phyloP scores from a whole-genome alignment of 1,140 invertebrate genomes.

The Zelostemma sp. region DNA sequence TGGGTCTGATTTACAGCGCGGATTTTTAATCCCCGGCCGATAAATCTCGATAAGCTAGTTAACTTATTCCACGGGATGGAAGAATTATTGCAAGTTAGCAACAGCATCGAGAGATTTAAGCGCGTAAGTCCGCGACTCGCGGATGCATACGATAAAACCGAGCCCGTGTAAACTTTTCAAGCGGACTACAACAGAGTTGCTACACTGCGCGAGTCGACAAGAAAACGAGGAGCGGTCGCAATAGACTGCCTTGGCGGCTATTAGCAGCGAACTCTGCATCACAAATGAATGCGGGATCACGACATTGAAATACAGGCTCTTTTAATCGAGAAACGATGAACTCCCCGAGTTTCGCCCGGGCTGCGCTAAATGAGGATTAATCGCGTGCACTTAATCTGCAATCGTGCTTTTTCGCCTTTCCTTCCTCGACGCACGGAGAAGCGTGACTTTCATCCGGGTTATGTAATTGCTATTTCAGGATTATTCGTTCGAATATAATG shows the following conservation, averaged over 20 bases:
- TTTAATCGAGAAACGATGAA: conserved; percentile 22
- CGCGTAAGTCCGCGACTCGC: conserved; percentile 31
- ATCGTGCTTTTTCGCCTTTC: neutral
- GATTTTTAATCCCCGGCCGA: conserved; percentile 1
- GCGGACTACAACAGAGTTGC: conserved; percentile 20
- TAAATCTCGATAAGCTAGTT: conserved; percentile 4
- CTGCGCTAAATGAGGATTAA: conserved; percentile 4
- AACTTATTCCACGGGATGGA: conserved; percentile 14
- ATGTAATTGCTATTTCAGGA: conserved; percentile 4
- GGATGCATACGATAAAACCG: conserved; percentile 42
- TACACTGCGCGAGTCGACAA: conserved; percentile 37
- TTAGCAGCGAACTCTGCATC: conserved; percentile 37
- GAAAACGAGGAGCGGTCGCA: conserved; percentile 43
- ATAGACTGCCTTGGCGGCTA: conserved; percentile 37
- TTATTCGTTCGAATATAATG: conserved; percentile 2
- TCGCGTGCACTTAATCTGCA: conserved; percentile 7
- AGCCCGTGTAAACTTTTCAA: conserved; percentile 42
- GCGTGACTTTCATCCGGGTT: conserved; percentile 4
- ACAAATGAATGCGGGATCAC: conserved; percentile 43
- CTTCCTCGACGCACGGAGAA: neutral
- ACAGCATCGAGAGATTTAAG: conserved; percentile 20
- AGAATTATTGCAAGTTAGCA: conserved; percentile 29
- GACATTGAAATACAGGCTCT: conserved; percentile 44
- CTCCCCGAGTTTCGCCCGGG: neutral
- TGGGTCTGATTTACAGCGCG: conserved; percentile 3